These are phyloP conservation scores for Elaphurus davidianus DNA, from an alignment of 2,113 vertebrate genomes.

Conservation along the genomic window DNA sequence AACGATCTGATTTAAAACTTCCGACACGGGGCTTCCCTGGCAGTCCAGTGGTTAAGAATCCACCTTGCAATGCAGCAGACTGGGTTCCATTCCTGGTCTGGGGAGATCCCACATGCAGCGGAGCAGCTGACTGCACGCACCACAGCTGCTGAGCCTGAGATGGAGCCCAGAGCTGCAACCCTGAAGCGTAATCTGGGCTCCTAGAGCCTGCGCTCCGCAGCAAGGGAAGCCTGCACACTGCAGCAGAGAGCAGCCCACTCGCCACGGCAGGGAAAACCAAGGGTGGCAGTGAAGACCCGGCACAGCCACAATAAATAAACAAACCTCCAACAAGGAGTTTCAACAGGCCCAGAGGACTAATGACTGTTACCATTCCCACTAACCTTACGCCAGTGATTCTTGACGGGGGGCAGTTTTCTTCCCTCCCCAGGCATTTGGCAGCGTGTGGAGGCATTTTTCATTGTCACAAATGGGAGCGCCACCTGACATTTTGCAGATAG, in stretches of 20 bases:
- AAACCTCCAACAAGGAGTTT: background rate
- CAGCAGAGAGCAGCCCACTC: background rate
- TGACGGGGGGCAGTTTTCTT: background rate
- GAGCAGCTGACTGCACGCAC: background rate
- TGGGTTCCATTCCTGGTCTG: background rate
- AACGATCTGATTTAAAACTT: background rate
- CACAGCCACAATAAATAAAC: rapidly evolving
- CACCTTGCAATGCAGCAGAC: background rate
- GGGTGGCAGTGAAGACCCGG: background rate
- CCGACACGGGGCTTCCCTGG: background rate
- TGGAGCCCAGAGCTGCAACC: background rate
- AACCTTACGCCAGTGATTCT: background rate
- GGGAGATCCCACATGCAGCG: background rate
- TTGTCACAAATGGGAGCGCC: too few species aligned
- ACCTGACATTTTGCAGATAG: background rate
- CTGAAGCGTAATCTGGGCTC: rapidly evolving
- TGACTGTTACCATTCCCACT: background rate
- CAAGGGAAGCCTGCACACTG: rapidly evolving
- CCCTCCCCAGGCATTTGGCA: background rate
- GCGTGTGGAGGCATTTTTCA: background rate
- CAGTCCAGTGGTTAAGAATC: background rate
- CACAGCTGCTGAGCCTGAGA: background rate
- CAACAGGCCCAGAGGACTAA: background rate
- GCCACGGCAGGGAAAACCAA: background rate
- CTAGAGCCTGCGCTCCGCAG: rapidly evolving